Evolutionary conservation across 1,140 invertebrate species (phyloP), one percentile per base, ranked within the genome.

Genomic region (Drosophila carrolli): DNA sequence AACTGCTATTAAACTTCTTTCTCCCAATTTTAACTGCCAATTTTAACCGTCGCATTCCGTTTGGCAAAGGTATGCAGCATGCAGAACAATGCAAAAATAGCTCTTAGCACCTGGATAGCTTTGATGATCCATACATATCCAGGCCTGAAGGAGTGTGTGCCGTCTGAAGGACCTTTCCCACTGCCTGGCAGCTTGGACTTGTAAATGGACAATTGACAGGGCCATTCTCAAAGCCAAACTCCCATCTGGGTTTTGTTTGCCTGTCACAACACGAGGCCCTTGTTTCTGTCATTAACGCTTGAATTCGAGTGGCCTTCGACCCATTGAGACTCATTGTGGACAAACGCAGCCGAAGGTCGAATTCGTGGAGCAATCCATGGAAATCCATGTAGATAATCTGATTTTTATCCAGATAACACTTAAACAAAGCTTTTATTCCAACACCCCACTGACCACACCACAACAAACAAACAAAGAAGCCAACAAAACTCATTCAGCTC

Each of bases 221-320:
- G 13, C 37, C 62, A 47, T 29, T 57, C 37, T 35, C 11, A 11
- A 53, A 63, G 32, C 58, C 67, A 75, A 75, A 65, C 40, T 40
- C 53, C 19, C 35, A 47, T 29, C 76, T 51, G 40, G 48, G 75
- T 80, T 79, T 73, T 75, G 66, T 66, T 76, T 73, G 81, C 58
- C 66, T 80, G 78, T 66, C 78, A 77, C 75, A 71, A 75, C 71
- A 70, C 53, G 43, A 13, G 65, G 35, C 32, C 57, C 38, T 61
- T 63, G 54, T 53, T 61, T 55, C 47, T 66, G 58, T 56, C 66
- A 78, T 78, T 82, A 82, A 62, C 71, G 83, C 66, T 43, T 65
- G 61, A 88, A 61, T 78, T 79, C 43, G 56, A 75, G 66, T 66
- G 75, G 58, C 66, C 67, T 71, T 75, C 68, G 74, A 48, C 59